Evolutionary conservation across 2,797 vertebrate genomes (phyloP).

Genomic region (Semaprochilodus insignis): DNA sequence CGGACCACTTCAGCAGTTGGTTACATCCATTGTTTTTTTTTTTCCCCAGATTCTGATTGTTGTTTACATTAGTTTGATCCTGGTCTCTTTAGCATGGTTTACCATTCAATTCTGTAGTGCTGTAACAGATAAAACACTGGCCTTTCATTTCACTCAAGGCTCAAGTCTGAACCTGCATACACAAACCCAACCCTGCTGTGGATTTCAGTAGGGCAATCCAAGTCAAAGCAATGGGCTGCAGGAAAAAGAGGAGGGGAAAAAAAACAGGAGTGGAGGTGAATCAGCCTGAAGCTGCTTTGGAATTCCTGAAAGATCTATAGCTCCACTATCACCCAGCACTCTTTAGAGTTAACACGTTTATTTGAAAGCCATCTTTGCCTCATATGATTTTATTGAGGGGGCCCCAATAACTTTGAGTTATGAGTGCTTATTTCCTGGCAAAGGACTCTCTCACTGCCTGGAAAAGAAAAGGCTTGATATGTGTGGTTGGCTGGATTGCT

Average conservation of each 20-base stretch:
- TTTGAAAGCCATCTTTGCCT: constrained; percentile 69
- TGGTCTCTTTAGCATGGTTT: constrained; percentile 23
- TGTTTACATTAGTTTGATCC: not conserved
- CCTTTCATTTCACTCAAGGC: constrained; percentile 9
- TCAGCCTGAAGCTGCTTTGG: constrained; percentile 43
- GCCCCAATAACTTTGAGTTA: constrained; percentile 72
- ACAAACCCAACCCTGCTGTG: constrained; percentile 65
- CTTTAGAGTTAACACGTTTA: constrained; percentile 62
- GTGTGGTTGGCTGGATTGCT: constrained; percentile 11
- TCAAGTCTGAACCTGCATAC: constrained; percentile 63
- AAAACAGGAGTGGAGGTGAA: constrained; percentile 35
- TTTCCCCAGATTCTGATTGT: not conserved
- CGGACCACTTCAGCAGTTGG: not conserved
- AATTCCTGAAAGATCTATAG: constrained; percentile 70
- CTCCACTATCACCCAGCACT: constrained; percentile 66
- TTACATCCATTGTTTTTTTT: not conserved
- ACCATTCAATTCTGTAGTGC: constrained; percentile 3
- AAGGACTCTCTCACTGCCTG: constrained; percentile 46
- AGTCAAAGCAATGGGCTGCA: constrained; percentile 68
- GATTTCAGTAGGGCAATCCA: constrained; percentile 76
- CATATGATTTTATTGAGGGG: constrained; percentile 72
- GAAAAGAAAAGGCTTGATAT: constrained; percentile 5
- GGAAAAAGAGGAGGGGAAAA: constrained; percentile 10
- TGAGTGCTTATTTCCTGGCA: constrained; percentile 66
- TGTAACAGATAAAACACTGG: constrained; percentile 22